Evolutionary conservation across 1,140 invertebrate genomes (phyloP).

Genomic region (Orchestia grillus): DNA sequence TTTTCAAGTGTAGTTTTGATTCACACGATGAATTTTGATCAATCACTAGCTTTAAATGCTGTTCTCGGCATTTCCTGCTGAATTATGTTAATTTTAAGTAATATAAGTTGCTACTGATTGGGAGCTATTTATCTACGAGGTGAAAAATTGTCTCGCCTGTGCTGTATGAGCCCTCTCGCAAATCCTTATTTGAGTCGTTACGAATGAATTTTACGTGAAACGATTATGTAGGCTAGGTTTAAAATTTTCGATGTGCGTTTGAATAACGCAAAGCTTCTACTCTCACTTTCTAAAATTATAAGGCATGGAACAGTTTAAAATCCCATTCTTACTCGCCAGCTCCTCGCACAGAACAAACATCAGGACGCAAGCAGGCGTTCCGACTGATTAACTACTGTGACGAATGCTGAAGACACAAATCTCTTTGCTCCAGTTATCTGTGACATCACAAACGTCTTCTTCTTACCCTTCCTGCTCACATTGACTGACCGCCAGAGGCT

Average conservation of each 20-base stretch:
- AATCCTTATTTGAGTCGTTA: no score
- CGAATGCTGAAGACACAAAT: background rate
- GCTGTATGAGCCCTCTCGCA: no score
- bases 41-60: background rate
- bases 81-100: no score
- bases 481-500: background rate
- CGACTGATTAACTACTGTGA: background rate
- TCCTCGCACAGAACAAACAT: background rate
- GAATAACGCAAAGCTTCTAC: background rate
- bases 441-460: background rate
- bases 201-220: background rate
- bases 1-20: background rate
- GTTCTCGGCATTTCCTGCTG: no score
- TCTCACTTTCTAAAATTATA: background rate
- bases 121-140: no score
- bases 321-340: background rate
- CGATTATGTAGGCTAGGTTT: background rate
- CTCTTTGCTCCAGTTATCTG: background rate
- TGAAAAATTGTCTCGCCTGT: no score
- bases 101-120: no score
- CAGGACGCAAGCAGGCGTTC: background rate
- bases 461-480: slow-evolving; percentile 5
- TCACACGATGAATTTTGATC: background rate
- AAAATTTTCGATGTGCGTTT: background rate
- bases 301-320: background rate